Conservation (phyloP, 2,888 invertebrate species). For the Papilio elwesi region DNA sequence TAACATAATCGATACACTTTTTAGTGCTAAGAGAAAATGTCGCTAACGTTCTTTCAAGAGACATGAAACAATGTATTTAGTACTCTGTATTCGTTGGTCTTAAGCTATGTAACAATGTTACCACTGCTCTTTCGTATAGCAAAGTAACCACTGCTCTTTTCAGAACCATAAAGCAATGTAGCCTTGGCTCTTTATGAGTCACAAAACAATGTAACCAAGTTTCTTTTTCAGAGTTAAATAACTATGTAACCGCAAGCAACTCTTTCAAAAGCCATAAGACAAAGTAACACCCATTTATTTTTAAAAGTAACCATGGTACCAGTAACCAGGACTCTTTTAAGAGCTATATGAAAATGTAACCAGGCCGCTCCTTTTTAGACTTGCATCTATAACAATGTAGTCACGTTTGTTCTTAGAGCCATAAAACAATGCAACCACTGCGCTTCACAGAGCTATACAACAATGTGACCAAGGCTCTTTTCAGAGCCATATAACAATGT, state of each 20-base stretch:
- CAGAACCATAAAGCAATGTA: conserved; percentile 30
- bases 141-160: conserved; percentile 40
- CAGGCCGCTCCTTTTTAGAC: conserved; percentile 36
- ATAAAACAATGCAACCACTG: conserved; percentile 36
- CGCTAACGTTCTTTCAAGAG: conserved; percentile 39
- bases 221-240: conserved; percentile 35
- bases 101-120: conserved; percentile 28
- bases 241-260: conserved; percentile 38
- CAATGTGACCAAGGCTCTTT: conserved; percentile 37
- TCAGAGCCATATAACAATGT: conserved; percentile 40
- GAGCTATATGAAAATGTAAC: conserved; percentile 34
- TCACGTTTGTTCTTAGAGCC: conserved; percentile 40
- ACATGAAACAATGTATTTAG: conserved; percentile 31
- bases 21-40: conserved; percentile 34
- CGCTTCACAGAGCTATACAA: conserved; percentile 38
- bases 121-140: conserved; percentile 30
- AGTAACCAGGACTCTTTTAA: conserved; percentile 41
- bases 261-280: conserved; percentile 33
- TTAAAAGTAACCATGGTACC: conserved; percentile 38
- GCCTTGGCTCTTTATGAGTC: conserved; percentile 21
- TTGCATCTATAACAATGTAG: conserved; percentile 32
- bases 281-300: conserved; percentile 28
- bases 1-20: conserved; percentile 19
- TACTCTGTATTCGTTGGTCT: conserved; percentile 18
- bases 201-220: conserved; percentile 31